These are phyloP conservation scores for Camponotus vicinus DNA, from an alignment of 1,140 invertebrate species.

Conservation along the genomic window DNA sequence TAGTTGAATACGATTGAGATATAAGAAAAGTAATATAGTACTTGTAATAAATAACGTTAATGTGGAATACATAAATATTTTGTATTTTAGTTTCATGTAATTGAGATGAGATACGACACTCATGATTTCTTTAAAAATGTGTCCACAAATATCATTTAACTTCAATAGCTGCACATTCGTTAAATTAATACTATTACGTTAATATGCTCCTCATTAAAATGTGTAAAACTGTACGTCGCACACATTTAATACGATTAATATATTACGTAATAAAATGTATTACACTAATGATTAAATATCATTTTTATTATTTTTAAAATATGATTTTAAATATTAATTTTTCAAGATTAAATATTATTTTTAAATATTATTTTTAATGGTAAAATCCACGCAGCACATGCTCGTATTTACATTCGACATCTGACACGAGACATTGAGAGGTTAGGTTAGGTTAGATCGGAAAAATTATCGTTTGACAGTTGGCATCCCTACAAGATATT, in stretches of 20 bases:
- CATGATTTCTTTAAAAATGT: neutral
- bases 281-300: neutral
- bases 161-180: neutral
- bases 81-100: neutral
- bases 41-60: constrained; percentile 65
- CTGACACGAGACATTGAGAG: neutral
- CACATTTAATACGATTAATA: neutral
- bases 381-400: neutral
- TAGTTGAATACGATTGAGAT: constrained; percentile 84
- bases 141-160: neutral
- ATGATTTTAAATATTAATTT: too few species aligned
- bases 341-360: neutral
- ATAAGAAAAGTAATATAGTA: constrained; percentile 76
- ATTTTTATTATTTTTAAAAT: neutral
- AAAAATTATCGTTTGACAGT: neutral
- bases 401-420: neutral
- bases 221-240: neutral
- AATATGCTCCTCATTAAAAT: neutral
- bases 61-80: neutral
- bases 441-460: neutral
- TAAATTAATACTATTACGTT: neutral
- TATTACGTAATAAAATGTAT: neutral
- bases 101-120: neutral
- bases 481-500: neutral
- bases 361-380: neutral